Evolutionary conservation across 2,888 invertebrate genomes (phyloP).

Genomic region (Meteorus colon): DNA sequence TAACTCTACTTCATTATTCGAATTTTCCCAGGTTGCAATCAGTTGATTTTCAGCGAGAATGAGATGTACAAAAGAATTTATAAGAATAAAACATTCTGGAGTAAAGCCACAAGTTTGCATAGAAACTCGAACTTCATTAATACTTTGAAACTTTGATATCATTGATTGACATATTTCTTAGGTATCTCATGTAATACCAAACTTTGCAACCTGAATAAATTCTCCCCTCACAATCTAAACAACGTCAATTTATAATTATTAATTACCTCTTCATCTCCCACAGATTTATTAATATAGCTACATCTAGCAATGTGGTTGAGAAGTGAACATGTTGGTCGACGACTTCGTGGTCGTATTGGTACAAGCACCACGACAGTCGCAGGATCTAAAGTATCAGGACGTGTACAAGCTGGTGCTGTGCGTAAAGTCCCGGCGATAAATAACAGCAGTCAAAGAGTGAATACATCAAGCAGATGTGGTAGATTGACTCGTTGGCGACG

Average conservation of each 20-base stretch:
- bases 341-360: slow-evolving; percentile 68
- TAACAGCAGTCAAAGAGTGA: slow-evolving; percentile 65
- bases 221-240: too few relatives aligned
- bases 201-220: background rate
- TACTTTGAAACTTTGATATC: too few relatives aligned
- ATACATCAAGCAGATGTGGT: slow-evolving; percentile 65
- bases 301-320: slow-evolving; percentile 70
- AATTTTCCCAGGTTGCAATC: too few relatives aligned
- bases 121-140: too few relatives aligned
- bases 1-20: too few relatives aligned
- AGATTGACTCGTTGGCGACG: slow-evolving; percentile 68
- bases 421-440: slow-evolving; percentile 66
- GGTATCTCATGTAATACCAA: too few relatives aligned
- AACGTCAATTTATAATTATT: too few relatives aligned
- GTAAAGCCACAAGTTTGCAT: too few relatives aligned
- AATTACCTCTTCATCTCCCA: background rate
- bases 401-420: slow-evolving; percentile 63
- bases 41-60: too few relatives aligned
- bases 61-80: too few relatives aligned
- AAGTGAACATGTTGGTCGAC: slow-evolving; percentile 70
- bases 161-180: too few relatives aligned
- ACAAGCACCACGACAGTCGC: slow-evolving; percentile 38
- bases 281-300: slow-evolving; percentile 33
- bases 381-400: slow-evolving; percentile 56
- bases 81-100: too few relatives aligned